Evolutionary conservation across 2,113 vertebrate genomes (phyloP), one percentile per base, ranked within the genome.

Genomic region (Nothoprocta pentlandii): DNA sequence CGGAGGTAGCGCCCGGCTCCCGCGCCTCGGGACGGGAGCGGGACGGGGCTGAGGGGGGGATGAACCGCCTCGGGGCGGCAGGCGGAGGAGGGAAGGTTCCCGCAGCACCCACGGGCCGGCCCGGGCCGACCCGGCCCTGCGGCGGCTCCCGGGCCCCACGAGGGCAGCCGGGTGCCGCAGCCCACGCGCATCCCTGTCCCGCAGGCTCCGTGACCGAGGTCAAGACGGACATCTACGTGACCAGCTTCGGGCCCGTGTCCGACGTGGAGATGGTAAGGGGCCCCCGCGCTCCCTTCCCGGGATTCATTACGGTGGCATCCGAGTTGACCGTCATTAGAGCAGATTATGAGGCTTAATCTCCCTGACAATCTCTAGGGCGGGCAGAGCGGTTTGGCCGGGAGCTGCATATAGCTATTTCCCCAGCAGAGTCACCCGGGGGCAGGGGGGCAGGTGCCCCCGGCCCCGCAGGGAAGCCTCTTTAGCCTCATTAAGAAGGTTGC

Each of bases 171-270:
- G 51, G 53, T 28, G 25, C 26, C 54, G 17, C 32, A 14, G 28
- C 28, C 74, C 64, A 79, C 56, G 54, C 80, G 5, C 58, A 21
- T 90, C 64, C 73, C 32, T 63, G 91, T 90, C 80, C 95, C 85
- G 49, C 93, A 99, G 99, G 98, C 89, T 97, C 98, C 85, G 99
- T 99, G 90, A 99, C 99, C 9, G 98, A 99, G 96, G 98, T 99
- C 70, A 99, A 99, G 98, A 99, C 99, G 16, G 99, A 99, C 92
- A 99, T 99, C 96, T 99, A 99, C 59, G 99, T 99, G 95, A 99
- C 99, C 85, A 99, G 99, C 96, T 99, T 99, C 86, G 99, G 99
- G 75, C 99, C 99, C 0, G 99, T 99, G 77, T 99, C 99, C 74
- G 99, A 99, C 85, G 99, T 99, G 96, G 99, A 99, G 97, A 99